Percentiles rank a stretch among this genome's conserved stretches.
Evolutionary conservation across 1,140 invertebrate genomes (phyloP).

Genomic region (Rhopalosiphum maidis): DNA sequence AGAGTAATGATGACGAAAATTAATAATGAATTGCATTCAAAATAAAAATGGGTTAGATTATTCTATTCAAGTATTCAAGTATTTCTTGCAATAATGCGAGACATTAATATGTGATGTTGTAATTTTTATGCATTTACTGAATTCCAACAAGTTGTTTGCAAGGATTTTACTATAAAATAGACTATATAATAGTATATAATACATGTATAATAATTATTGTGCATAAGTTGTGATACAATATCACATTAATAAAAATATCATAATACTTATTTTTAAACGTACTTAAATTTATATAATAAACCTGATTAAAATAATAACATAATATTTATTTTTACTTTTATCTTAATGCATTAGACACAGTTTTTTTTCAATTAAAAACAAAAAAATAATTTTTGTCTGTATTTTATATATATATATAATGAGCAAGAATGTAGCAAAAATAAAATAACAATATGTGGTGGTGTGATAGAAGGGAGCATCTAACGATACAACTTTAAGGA

Average conservation of each 20-base stretch:
- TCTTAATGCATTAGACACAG: too few relatives aligned
- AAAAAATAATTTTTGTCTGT: not conserved
- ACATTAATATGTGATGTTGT: not conserved
- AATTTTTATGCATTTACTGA: not conserved
- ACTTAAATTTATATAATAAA: too few relatives aligned
- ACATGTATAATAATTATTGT: not conserved
- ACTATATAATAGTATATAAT: not conserved
- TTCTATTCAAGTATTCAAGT: not conserved
- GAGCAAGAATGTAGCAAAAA: not conserved
- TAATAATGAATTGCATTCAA: not conserved
- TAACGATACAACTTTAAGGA: too few relatives aligned
- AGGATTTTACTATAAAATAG: not conserved
- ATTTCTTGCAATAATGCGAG: not conserved
- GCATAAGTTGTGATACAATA: too few relatives aligned
- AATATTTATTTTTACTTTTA: too few relatives aligned
- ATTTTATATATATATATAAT: not conserved
- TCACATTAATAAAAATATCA: too few relatives aligned
- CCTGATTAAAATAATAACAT: too few relatives aligned
- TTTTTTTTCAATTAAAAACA: not conserved
- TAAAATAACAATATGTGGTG: not conserved
- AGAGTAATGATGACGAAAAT: not conserved
- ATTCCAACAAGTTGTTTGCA: not conserved
- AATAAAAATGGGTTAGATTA: not conserved
- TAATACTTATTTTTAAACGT: too few relatives aligned
- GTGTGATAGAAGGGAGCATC: too few relatives aligned